Evolutionary conservation across 2,888 invertebrate species (phyloP).

Genomic region (Bedellia somnulentella): DNA sequence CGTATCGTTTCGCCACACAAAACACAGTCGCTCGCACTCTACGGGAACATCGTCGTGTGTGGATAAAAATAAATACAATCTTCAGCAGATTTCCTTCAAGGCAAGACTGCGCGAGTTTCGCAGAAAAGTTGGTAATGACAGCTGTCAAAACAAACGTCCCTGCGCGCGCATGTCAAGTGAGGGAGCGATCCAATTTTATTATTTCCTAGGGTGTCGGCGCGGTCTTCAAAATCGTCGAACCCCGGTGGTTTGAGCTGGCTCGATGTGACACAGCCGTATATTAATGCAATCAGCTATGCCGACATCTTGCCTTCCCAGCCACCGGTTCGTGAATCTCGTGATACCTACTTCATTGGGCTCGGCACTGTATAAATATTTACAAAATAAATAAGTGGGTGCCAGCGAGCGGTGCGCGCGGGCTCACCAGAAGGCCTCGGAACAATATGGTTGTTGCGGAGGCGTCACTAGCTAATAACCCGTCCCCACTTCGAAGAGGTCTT

Average conservation of each 20-base stretch:
- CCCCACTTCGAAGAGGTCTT: constrained; percentile 57
- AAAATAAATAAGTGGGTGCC: constrained; percentile 34
- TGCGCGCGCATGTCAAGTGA: constrained; percentile 33
- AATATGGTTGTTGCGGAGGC: constrained; percentile 59
- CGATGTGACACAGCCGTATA: constrained; percentile 83
- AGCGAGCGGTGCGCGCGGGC: constrained; percentile 32
- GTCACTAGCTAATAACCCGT: constrained; percentile 60
- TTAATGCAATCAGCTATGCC: constrained; percentile 79
- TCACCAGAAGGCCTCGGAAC: constrained; percentile 52
- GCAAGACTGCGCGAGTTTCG: too few relatives aligned
- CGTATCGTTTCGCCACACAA: constrained; percentile 53
- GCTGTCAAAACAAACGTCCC: constrained; percentile 30
- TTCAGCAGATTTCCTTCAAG: constrained; percentile 1
- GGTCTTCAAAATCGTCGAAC: constrained; percentile 35
- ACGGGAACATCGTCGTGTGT: constrained; percentile 58
- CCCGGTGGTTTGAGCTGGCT: constrained; percentile 72
- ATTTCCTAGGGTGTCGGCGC: constrained; percentile 32
- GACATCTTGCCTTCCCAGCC: constrained; percentile 83
- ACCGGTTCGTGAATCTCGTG: constrained; percentile 40
- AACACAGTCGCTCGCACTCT: constrained; percentile 54
- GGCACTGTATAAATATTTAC: constrained; percentile 44
- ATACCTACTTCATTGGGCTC: constrained; percentile 19
- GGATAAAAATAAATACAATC: constrained; percentile 43
- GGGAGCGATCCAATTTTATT: constrained; percentile 47
- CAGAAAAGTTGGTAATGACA: constrained; percentile 35